Percentiles rank a stretch among this genome's conserved stretches.
phyloP scores from a whole-genome alignment of 2,113 vertebrate species.

The Colinus virginianus region DNA sequence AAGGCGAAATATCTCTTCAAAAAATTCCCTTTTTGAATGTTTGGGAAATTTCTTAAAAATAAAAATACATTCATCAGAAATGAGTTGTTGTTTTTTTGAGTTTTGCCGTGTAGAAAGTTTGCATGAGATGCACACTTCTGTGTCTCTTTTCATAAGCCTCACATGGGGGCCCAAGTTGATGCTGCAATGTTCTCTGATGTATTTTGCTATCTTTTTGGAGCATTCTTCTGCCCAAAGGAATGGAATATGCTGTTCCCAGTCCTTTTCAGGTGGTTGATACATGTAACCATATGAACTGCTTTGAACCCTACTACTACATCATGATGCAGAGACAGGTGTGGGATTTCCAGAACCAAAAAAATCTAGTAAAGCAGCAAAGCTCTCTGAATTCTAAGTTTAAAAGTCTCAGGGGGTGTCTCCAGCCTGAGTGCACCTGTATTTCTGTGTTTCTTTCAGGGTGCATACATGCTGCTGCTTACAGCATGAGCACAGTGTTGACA shows the following conservation, averaged over 20 bases:
- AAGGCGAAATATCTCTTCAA: not conserved
- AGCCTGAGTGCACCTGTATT: not conserved
- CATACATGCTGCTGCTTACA: not conserved
- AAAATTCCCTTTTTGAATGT: not conserved
- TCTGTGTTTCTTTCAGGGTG: not conserved
- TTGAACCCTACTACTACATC: not conserved
- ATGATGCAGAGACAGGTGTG: not conserved
- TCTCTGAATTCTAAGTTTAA: not conserved
- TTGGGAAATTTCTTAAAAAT: not conserved
- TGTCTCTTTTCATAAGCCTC: constrained; percentile 16
- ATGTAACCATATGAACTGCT: constrained; percentile 10
- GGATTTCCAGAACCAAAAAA: not conserved
- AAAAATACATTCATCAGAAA: constrained; percentile 41
- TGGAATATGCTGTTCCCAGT: constrained; percentile 32
- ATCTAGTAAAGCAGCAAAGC: not conserved
- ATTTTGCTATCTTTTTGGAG: not conserved
- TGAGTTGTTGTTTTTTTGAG: not conserved
- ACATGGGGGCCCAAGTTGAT: not conserved
- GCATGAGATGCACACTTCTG: not conserved
- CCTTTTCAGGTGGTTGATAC: not conserved
- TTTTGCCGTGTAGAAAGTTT: not conserved
- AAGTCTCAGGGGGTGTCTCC: not conserved
- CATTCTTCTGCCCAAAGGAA: not conserved
- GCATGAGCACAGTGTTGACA: not conserved
- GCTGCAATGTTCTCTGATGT: not conserved